Base-by-base conservation (phyloP, 92 coral and sea anemone genomes). In the Blastomussa wellsi region DNA sequence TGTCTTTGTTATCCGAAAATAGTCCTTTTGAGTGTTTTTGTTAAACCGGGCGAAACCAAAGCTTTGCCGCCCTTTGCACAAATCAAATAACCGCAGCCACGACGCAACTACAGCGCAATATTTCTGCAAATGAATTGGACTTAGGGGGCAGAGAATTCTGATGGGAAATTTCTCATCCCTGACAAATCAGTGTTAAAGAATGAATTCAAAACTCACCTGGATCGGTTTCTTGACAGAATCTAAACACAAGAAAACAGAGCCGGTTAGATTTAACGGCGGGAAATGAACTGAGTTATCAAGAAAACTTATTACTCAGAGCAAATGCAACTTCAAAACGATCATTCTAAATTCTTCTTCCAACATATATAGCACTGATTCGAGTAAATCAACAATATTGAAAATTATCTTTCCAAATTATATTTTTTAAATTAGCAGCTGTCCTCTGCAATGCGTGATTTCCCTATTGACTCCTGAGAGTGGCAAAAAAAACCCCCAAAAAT, bases 221-320 rank as follows among this genome's bases (percentile, higher is more conserved):
- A 75, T 39, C 31, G 86, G 89, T 47, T 88, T 88, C 85, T 87
- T 84, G 84, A 76, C 37, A 9, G 91, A 69, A 69, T 90, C 93
- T 91, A 32, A 32, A 84, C 74, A 74, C 32, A 59, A 75, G 79
- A 70, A 69, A 28, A 9, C 20, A 57, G 35, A 57, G n/a, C n/a
- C 35, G 16, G 32, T 47, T 49, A 52, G 37, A 70, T 32, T 82
- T 55, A 15, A 26, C 28, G 35, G 33, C 10, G 22, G 24, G 15
- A 82, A 38, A 19, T 14, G 20, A 82, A 28, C n/a, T n/a, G n/a
- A 53, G 3, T 35, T 15, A 81, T 10, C 37, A 32, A 44, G 39
- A 17, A 76, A 32, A 28, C 13, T 51, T 20, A 28, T 10, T 33
- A 7, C 37, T 51, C 0, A 19, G 26, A 33, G 80, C 42, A 36